Base-by-base conservation (phyloP, 2,797 vertebrate species). In the Enteromius thamalakanensis region DNA sequence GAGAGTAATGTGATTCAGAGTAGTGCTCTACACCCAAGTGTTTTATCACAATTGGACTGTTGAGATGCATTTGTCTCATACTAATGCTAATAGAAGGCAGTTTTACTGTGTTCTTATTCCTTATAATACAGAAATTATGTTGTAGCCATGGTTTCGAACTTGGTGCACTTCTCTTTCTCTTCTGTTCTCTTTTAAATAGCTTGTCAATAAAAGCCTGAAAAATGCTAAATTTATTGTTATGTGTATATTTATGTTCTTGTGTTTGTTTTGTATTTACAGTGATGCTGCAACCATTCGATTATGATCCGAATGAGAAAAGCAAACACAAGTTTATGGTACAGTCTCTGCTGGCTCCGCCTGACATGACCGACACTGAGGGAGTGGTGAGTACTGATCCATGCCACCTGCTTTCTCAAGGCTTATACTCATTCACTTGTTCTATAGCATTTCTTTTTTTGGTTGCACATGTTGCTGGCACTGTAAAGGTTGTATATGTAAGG, bases 321-420 rank as follows among this genome's bases (percentile, higher is more conserved):
- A 99, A 99, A 95, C 98, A 99, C 96, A 99, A 99, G 96, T 99
- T 99, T 90, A 99, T 99, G 98, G 98, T 99, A 88, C 98, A 99
- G 94, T 98, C 98, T 85, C 92, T 99, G 94, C 92, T 98, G 92
- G 97, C 97, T 68, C 98, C 98, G 62, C 88, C 94, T 86, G 97
- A 99, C 92, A 99, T 97, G 95, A 97, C 97, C 79, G 98, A 99
- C 93, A 99, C 99, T 96, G 98, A 99, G 92, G 97, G 97, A 90
- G 96, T 99, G 95, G 98, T 99, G 93, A 97, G 97, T 97, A 70
- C 15, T 72, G 29, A 67, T 82, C 12, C 21, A 10, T 64, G 32
- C 72, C 21, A 58, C 72, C 51, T 58, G 72, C 51, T 58, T 32
- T 51, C 70, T 21, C 8, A 51, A 72, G 72, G 6, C 23, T 40